phyloP scores from a whole-genome alignment of 2,888 invertebrate genomes.

The Nemapogon koenigi region DNA sequence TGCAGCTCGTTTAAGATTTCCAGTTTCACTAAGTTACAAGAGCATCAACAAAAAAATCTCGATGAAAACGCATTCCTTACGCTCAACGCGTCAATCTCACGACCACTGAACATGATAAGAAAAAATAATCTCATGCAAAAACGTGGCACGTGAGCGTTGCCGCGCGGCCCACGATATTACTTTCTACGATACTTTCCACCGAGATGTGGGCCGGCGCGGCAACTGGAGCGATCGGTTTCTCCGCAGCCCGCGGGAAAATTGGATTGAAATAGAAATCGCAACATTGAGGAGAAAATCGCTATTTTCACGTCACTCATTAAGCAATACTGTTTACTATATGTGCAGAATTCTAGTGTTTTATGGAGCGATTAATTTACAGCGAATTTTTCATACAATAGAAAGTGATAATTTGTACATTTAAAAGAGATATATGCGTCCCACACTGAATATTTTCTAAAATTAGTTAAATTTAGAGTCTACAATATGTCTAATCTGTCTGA shows the following conservation, averaged over 20 bases:
- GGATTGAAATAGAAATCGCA: slow-evolving; percentile 65
- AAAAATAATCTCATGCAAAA: slow-evolving; percentile 10
- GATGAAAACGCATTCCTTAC: slow-evolving; percentile 5
- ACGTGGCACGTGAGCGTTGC: slow-evolving; percentile 31
- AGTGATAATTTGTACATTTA: too few relatives aligned
- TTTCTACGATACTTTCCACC: slow-evolving; percentile 64
- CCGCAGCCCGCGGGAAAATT: slow-evolving; percentile 59
- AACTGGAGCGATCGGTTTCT: slow-evolving; percentile 63
- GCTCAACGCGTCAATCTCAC: slow-evolving; percentile 3
- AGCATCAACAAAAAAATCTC: too few relatives aligned
- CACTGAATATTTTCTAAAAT: too few relatives aligned
- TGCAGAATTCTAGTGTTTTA: too few relatives aligned
- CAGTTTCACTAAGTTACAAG: too few relatives aligned
- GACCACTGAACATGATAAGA: slow-evolving; percentile 4
- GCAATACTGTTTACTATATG: too few relatives aligned
- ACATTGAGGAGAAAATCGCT: slow-evolving; percentile 37
- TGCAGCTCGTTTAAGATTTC: too few relatives aligned
- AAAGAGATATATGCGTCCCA: too few relatives aligned
- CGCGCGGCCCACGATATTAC: slow-evolving; percentile 53
- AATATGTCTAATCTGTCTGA: too few relatives aligned
- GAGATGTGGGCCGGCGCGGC: slow-evolving; percentile 54
- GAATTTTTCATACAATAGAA: too few relatives aligned
- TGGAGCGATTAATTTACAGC: too few relatives aligned
- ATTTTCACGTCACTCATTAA: slow-evolving; percentile 57
- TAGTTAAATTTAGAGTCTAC: too few relatives aligned